A percentile compares a stretch with the other conserved stretches of the same genome.
phyloP scores from a whole-genome alignment of 2,113 vertebrate genomes.

The Nyctibius bracteatus region DNA sequence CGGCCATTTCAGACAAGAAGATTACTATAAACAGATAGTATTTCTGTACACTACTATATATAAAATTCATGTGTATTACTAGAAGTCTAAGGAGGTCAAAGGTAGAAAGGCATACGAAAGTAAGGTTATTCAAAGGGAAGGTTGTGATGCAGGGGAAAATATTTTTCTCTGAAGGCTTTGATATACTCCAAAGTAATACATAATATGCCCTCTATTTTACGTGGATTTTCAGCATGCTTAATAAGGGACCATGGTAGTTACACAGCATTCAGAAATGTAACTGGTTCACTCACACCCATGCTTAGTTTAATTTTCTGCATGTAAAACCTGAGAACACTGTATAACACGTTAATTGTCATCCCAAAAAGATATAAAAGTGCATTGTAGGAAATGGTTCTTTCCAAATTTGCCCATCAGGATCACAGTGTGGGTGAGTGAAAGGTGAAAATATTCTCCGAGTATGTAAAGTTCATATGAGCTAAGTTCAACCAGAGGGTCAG shows the following conservation, averaged over 20 bases:
- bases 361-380: neutral
- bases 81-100: neutral
- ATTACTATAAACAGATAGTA: neutral
- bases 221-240: neutral
- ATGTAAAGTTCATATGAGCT: neutral
- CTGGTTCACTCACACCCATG: neutral
- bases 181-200: neutral
- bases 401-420: neutral
- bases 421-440: neutral
- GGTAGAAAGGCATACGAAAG: neutral
- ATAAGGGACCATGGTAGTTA: neutral
- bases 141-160: neutral
- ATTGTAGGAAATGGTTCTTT: neutral
- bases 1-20: neutral
- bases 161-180: neutral
- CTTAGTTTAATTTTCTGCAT: neutral
- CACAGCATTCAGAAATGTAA: neutral
- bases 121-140: neutral
- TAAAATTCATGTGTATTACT: neutral
- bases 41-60: neutral
- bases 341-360: neutral
- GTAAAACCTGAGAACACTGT: neutral
- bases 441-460: neutral
- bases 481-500: neutral
- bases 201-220: neutral